phyloP scores from a whole-genome alignment of 2,888 invertebrate species.

The Neocrepidodera transversa region DNA sequence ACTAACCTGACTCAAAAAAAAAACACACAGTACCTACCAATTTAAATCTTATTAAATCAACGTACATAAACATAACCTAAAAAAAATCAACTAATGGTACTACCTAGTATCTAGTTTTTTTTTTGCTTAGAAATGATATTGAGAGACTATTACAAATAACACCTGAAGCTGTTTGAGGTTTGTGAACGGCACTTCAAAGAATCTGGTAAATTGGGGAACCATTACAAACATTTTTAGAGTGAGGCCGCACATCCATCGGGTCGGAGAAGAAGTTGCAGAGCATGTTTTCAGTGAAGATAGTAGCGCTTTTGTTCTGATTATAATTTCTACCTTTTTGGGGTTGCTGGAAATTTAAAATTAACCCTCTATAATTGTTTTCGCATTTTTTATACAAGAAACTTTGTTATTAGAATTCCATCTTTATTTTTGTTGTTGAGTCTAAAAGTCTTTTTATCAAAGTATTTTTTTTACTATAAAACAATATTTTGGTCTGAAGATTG shows the following conservation, averaged over 20 bases:
- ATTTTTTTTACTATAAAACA: no score
- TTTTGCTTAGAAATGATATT: background rate
- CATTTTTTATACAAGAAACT: no score
- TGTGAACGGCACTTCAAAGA: constrained; percentile 42
- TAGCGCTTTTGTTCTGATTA: constrained; percentile 56
- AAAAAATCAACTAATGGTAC: background rate
- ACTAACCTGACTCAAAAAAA: no score
- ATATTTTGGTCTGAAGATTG: no score
- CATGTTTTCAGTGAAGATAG: constrained; percentile 55
- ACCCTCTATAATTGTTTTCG: no score
- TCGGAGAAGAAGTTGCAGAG: constrained; percentile 38
- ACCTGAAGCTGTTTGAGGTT: constrained; percentile 25
- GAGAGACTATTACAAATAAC: constrained; percentile 10
- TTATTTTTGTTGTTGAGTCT: no score
- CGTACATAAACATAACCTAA: constrained; percentile 16
- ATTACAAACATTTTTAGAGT: constrained; percentile 57
- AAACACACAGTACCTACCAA: no score
- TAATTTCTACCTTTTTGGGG: constrained; percentile 48
- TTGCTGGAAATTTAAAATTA: constrained; percentile 22
- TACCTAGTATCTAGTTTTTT: constrained; percentile 2
- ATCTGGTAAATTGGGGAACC: constrained; percentile 56
- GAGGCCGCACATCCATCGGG: constrained; percentile 40
- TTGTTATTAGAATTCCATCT: no score
- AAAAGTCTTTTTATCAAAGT: no score
- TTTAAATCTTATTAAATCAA: background rate